Base-by-base conservation (phyloP, 2,888 invertebrate species). In the Noctua janthina region DNA sequence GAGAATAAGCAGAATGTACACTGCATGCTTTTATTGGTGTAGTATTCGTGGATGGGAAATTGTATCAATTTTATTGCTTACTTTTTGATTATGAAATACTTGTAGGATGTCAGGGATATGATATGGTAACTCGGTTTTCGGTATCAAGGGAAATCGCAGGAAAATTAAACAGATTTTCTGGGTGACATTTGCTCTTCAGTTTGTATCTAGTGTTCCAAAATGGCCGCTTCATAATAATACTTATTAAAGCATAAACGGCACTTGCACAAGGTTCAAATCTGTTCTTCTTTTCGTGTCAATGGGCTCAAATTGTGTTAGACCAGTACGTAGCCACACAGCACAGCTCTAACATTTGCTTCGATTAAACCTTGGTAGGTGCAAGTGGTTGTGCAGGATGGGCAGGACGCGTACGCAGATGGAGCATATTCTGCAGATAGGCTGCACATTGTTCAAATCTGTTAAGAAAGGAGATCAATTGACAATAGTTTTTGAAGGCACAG, bases 1-100 rank as follows among this genome's bases (percentile, higher is more conserved):
- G 87, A 89, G 74, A 78, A 89, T 89, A 87, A 90, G 77, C 90
- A 89, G 90, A 90, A 80, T 82, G 79, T 79, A 84, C 76, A 80
- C 68, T 70, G 77, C 76, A 74, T 62, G 69, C 20, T 86, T 88
- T 86, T 72, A 82, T 73, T 71, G 72, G 56, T 51, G 23, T 66
- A 13, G 35, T 77, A 73, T 64, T 74, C 6, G 7, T 64, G 46
- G 68, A 59, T 56, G 13, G 23, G 17, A 23, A 56, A 72, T 20
- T 5, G n/a, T 73, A 69, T 59, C 35, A 68, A 56, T 56, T 64
- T 39, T 66, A n/a, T 69, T 85, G 39, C n/a, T 56, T 46, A 62
- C 17, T 83, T 71, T 71, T 68, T 72, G 51, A 35, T 23, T 49
- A 66, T 15, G 29, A 11, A 83, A 4, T 15, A 6, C 5, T 69